Evolutionary conservation across 1,140 invertebrate genomes (phyloP).

Genomic region (Lepidostoma basale): DNA sequence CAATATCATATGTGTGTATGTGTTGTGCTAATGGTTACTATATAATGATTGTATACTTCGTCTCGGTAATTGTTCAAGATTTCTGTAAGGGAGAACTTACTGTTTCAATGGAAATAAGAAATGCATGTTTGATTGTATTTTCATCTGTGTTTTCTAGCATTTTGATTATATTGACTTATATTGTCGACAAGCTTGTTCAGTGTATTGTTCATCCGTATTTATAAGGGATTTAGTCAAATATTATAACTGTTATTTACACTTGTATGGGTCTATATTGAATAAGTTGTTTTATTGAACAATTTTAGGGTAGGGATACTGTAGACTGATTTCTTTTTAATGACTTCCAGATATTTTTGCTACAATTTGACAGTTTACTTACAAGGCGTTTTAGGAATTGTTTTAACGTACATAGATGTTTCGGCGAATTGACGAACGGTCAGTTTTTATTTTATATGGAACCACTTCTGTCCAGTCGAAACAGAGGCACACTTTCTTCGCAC

Average conservation of each 20-base stretch:
- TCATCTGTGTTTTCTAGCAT: not conserved
- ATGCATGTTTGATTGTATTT: not conserved
- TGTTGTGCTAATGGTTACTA: conserved; percentile 20
- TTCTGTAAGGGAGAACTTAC: no score
- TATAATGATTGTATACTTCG: no score
- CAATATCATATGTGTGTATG: conserved; percentile 19
- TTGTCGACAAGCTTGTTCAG: conserved; percentile 3
- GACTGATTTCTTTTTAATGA: conserved; percentile 35
- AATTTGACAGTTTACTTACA: not conserved
- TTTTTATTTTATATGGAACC: no score
- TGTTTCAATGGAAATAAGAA: no score
- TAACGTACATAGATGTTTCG: no score
- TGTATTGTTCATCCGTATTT: no score
- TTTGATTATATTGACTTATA: no score
- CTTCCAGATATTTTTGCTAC: conserved; percentile 31
- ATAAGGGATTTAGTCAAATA: conserved; percentile 17
- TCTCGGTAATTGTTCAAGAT: no score
- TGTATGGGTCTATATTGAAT: not conserved
- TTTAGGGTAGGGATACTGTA: conserved; percentile 1
- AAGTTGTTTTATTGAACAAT: conserved; percentile 31
- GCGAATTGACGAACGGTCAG: no score
- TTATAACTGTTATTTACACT: conserved; percentile 21
- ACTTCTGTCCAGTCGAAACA: no score
- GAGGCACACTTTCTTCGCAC: no score
- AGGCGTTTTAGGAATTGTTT: not conserved